phyloP scores from a whole-genome alignment of 2,888 invertebrate species.

The Spicauda simplicius region DNA sequence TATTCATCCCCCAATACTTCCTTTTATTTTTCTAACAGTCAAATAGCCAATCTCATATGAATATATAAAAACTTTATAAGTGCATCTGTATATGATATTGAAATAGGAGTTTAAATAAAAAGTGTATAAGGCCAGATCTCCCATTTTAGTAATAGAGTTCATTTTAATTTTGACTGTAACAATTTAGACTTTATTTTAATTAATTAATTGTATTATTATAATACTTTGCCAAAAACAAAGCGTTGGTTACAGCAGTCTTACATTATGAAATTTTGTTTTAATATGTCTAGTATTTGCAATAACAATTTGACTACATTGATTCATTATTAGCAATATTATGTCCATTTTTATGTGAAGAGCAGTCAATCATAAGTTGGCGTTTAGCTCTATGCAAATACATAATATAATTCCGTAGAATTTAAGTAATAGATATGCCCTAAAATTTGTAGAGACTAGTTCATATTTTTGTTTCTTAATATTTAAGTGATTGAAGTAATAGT shows the following conservation, averaged over 20 bases:
- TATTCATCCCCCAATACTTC: neutral
- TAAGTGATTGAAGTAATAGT: too few species aligned
- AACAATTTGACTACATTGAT: too few species aligned
- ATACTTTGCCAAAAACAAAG: constrained; percentile 6
- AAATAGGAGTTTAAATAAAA: constrained; percentile 24
- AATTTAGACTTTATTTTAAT: constrained; percentile 34
- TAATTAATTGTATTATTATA: constrained; percentile 21
- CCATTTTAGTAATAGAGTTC: constrained; percentile 50
- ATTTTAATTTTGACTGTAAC: constrained; percentile 48
- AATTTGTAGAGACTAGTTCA: too few species aligned
- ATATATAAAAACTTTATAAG: neutral
- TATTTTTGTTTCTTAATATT: too few species aligned
- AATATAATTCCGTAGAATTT: too few species aligned
- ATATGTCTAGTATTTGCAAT: too few species aligned
- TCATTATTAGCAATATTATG: too few species aligned
- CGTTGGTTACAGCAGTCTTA: neutral
- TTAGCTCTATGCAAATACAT: too few species aligned
- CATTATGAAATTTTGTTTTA: too few species aligned
- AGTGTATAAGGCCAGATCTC: constrained; percentile 51
- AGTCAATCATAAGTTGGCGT: too few species aligned
- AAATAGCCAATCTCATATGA: neutral
- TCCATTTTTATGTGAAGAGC: too few species aligned
- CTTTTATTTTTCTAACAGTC: neutral
- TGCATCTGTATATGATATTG: constrained; percentile 7
- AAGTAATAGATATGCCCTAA: too few species aligned